Percentiles rank a stretch among this genome's conserved stretches.
phyloP scores from a whole-genome alignment of 2,113 vertebrate species.

The Trichechus manatus region DNA sequence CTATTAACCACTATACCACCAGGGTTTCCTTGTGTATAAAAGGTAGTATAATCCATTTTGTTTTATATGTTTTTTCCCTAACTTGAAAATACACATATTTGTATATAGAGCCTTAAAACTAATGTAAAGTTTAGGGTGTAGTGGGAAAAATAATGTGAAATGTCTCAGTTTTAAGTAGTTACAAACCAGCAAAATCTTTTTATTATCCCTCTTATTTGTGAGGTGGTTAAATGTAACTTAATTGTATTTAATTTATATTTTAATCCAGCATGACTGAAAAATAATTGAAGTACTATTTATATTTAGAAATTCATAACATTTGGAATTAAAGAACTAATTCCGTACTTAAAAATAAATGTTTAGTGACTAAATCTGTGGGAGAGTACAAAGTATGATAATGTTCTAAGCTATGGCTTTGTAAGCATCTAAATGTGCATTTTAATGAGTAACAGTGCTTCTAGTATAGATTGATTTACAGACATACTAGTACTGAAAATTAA shows the following conservation, averaged over 20 bases:
- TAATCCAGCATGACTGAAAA: constrained; percentile 89
- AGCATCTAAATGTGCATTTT: constrained; percentile 82
- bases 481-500: constrained; percentile 74
- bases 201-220: constrained; percentile 88
- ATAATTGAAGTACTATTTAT: constrained; percentile 88
- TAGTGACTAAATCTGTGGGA: constrained; percentile 88
- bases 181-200: constrained; percentile 87
- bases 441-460: constrained; percentile 60
- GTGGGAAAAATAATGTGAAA: constrained; percentile 87
- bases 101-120: constrained; percentile 91
- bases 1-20: no score
- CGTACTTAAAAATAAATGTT: constrained; percentile 88
- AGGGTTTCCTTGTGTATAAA: constrained; percentile 76
- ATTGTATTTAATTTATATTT: constrained; percentile 90
- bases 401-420: constrained; percentile 84
- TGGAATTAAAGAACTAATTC: constrained; percentile 86
- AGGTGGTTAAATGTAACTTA: constrained; percentile 88
- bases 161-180: constrained; percentile 87
- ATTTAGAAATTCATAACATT: constrained; percentile 89
- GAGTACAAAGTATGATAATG: constrained; percentile 86
- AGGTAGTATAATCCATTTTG: constrained; percentile 87
- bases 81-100: constrained; percentile 89
- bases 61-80: constrained; percentile 87
- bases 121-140: constrained; percentile 87
- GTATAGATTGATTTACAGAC: constrained; percentile 15